Conservation (phyloP, 1,140 invertebrate genomes). For the Drosophila bifasciata region DNA sequence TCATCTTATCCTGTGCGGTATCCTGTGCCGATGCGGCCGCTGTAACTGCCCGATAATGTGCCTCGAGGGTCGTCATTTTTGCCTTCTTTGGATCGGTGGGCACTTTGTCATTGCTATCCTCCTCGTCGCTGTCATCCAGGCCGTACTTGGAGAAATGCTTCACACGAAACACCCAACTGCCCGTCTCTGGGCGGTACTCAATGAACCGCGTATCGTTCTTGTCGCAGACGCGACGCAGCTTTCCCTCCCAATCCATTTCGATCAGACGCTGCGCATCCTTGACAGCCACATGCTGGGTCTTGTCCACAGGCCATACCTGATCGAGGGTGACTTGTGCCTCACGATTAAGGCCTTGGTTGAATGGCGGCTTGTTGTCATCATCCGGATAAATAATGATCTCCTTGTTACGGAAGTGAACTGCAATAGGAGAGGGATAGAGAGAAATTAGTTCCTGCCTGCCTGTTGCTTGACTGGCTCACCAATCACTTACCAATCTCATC, state of each 20-base stretch:
- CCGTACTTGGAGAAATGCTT: conserved; percentile 99
- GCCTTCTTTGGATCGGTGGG: conserved; percentile 81
- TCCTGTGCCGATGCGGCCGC: background rate
- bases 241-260: conserved; percentile 94
- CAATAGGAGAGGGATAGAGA: background rate
- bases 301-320: conserved; percentile 97
- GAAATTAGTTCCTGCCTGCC: too few relatives aligned
- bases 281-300: conserved; percentile 91
- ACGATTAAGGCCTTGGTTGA: conserved; percentile 95
- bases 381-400: conserved; percentile 91
- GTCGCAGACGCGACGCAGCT: conserved; percentile 92
- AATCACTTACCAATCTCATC: conserved; percentile 89
- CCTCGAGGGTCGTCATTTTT: conserved; percentile 56
- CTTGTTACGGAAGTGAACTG: conserved; percentile 90
- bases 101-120: conserved; percentile 85
- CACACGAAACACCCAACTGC: conserved; percentile 97
- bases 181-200: conserved; percentile 97
- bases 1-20: conserved; percentile 54
- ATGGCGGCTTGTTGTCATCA: conserved; percentile 89
- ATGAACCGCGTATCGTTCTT: conserved; percentile 96
- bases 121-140: conserved; percentile 92
- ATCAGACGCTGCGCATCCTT: conserved; percentile 91
- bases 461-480: background rate
- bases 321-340: conserved; percentile 96
- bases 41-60: conserved; percentile 28